phyloP scores from a whole-genome alignment of 1,140 invertebrate species.

The Branchinecta lynchi region DNA sequence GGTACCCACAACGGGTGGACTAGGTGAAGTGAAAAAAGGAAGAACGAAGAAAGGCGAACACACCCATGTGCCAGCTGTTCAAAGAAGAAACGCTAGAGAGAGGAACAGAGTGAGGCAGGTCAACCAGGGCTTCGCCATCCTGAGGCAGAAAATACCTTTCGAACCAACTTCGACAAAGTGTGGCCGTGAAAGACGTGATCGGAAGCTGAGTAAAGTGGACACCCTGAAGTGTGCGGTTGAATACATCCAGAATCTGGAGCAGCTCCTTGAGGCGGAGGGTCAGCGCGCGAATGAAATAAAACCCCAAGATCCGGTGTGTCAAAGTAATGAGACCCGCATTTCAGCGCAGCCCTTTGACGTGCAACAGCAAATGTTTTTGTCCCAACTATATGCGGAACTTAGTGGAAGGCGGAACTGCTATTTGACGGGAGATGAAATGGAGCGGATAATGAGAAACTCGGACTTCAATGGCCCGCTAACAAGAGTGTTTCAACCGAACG shows the following conservation, averaged over 20 bases:
- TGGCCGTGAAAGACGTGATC: not conserved
- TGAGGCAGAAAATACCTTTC: slow-evolving; percentile 29
- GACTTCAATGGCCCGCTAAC: slow-evolving; percentile 2
- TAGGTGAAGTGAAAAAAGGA: not conserved
- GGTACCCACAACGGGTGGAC: not conserved
- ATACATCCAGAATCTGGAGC: slow-evolving; percentile 37
- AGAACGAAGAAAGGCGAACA: slow-evolving; percentile 15
- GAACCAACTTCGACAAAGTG: not conserved
- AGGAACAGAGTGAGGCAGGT: slow-evolving; percentile 87
- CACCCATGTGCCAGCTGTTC: slow-evolving; percentile 48
- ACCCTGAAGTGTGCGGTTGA: slow-evolving; percentile 37
- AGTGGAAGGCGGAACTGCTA: slow-evolving; percentile 4
- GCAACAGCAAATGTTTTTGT: slow-evolving; percentile 10
- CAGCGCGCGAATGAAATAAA: slow-evolving; percentile 3
- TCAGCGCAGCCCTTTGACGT: not conserved
- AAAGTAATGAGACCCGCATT: slow-evolving; percentile 6
- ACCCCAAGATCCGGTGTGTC: not conserved
- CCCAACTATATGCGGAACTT: slow-evolving; percentile 2
- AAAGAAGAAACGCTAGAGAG: slow-evolving; percentile 77
- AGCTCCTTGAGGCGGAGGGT: slow-evolving; percentile 27
- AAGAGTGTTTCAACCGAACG: slow-evolving; percentile 2
- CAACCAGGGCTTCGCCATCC: slow-evolving; percentile 32
- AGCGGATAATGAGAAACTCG: not conserved
- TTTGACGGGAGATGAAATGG: slow-evolving; percentile 6
- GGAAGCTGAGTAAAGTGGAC: slow-evolving; percentile 37